Evolutionary conservation across 2,113 vertebrate genomes (phyloP), one percentile per base, ranked within the genome.

Genomic region (Centropus unirufus): DNA sequence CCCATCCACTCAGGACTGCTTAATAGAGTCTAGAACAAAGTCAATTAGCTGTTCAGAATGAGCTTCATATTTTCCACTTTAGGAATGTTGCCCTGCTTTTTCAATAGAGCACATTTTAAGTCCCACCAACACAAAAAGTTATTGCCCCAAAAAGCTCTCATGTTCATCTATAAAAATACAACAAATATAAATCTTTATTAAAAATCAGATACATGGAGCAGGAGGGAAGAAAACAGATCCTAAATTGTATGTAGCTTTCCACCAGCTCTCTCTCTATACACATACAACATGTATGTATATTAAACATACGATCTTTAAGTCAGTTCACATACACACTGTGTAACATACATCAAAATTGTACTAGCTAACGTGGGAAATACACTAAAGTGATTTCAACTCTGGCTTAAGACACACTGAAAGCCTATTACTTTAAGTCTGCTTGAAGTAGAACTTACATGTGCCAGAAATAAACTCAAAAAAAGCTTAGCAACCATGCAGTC

Each of bases 201-300:
- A 51, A n/a, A 61, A 51, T 11, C 47, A 81, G 27, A 39, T 54
- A 39, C 5, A n/a, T 0, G 1, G 29, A 57, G 3, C 5, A 2
- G 9, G 32, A 3, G 63, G 36, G 84, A 82, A 52, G 10, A 52
- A 85, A 52, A 6, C 5, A 6, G 5, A 20, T 8, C 13, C 15
- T 12, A 36, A 52, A 6, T 2, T 23, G 11, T 3, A 14, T 1
- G 12, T 7, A 9, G 57, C 34, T 68, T 91, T 47, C 23, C 47
- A 75, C 18, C 20, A 58, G 11, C 5, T 42, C 62, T 30, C 9
- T 20, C 17, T 12, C 30, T 8, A 21, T 7, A 47, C 1, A 20
- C 4, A 26, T 1, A 17, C 4, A 62, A n/a, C 30, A 72, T 2
- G 1, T 14, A 30, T 0, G 15, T n/a, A 36, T 2, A 39, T 0